Percentiles rank a stretch among this genome's conserved stretches.
phyloP scores from a whole-genome alignment of 1,140 invertebrate species.

The Neodiprion pinetum region DNA sequence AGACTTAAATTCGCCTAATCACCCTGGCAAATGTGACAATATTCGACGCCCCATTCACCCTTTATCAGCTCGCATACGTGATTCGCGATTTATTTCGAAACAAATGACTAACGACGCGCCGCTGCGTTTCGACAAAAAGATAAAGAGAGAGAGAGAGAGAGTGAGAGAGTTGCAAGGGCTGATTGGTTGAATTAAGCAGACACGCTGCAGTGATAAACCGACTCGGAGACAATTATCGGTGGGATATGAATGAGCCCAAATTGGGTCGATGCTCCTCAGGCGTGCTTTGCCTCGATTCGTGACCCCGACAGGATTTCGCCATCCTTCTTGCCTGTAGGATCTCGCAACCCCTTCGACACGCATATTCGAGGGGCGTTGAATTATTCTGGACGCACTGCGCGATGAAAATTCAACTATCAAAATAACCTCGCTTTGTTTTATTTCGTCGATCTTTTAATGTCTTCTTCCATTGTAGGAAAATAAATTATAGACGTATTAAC shows the following conservation, averaged over 20 bases:
- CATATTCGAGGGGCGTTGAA: too few species aligned
- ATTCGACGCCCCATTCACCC: conserved; percentile 31
- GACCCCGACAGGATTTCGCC: too few species aligned
- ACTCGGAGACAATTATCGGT: conserved; percentile 53
- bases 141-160: too few species aligned
- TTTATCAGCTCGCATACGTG: conserved; percentile 26
- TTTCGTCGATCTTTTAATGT: too few species aligned
- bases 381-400: too few species aligned
- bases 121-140: conserved; percentile 23
- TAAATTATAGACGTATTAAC: too few species aligned
- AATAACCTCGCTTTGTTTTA: too few species aligned
- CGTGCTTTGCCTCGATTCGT: too few species aligned
- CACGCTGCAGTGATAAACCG: conserved; percentile 30
- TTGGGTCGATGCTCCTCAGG: conserved; percentile 34
- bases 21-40: conserved; percentile 28
- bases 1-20: conserved; percentile 26
- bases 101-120: conserved; percentile 52
- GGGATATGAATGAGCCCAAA: conserved; percentile 56
- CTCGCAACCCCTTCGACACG: too few species aligned
- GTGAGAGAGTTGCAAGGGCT: conserved; percentile 18
- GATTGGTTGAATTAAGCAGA: conserved; percentile 51
- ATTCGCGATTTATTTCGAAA: conserved; percentile 45
- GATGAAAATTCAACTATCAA: too few species aligned
- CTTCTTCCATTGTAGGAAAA: too few species aligned
- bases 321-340: too few species aligned